phyloP scores from a whole-genome alignment of 2,113 vertebrate species.

The Dinomys branickii region DNA sequence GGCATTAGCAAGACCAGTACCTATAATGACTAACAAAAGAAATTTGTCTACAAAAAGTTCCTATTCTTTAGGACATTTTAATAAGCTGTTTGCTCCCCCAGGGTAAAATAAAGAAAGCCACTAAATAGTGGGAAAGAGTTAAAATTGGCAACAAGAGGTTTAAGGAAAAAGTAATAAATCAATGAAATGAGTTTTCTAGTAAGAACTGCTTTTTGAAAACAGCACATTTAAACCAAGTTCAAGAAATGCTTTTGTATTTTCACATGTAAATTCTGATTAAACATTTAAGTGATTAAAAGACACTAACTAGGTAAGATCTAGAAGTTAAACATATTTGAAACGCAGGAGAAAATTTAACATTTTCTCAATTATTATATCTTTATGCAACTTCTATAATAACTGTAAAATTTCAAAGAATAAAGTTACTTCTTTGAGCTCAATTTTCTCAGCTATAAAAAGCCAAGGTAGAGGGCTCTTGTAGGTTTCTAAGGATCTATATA shows the following conservation, averaged over 20 bases:
- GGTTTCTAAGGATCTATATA: conserved; percentile 1
- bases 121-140: not conserved
- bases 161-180: conserved; percentile 46
- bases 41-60: conserved; percentile 28
- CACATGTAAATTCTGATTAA: conserved; percentile 43
- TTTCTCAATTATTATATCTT: not conserved
- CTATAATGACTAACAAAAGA: not conserved
- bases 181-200: conserved; percentile 18
- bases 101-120: not conserved
- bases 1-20: not conserved
- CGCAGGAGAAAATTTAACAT: not conserved
- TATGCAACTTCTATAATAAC: conserved; percentile 39
- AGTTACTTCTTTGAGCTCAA: conserved; percentile 24
- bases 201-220: conserved; percentile 46
- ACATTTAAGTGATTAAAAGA: conserved; percentile 44
- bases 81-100: not conserved
- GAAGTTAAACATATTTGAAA: conserved; percentile 13
- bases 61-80: conserved; percentile 38
- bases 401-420: conserved; percentile 50
- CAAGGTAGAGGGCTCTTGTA: not conserved
- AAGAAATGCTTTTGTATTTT: conserved; percentile 21
- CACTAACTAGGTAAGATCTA: not conserved
- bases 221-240: not conserved
- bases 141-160: not conserved
- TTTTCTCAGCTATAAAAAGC: conserved; percentile 16